phyloP scores from a whole-genome alignment of 2,797 vertebrate genomes.

The Loriculus beryllinus region DNA sequence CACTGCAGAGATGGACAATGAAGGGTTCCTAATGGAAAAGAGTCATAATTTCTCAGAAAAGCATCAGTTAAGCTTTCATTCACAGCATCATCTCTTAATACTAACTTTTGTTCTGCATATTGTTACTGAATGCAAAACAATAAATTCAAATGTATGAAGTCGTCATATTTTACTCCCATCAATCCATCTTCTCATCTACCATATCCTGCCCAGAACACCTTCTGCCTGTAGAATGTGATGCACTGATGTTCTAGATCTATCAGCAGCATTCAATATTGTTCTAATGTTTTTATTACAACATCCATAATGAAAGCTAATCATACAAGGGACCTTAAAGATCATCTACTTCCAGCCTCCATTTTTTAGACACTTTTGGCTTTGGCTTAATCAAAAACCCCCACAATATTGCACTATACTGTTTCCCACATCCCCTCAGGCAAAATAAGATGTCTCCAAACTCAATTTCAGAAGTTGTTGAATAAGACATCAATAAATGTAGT shows the following conservation, averaged over 20 bases:
- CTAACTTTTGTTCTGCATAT: not conserved
- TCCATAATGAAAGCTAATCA: not conserved
- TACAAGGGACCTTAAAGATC: not conserved
- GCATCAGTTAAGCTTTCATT: not conserved
- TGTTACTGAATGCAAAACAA: not conserved
- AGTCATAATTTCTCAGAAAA: not conserved
- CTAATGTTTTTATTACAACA: not conserved
- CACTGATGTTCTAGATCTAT: not conserved
- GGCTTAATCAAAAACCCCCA: not conserved
- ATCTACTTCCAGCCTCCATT: not conserved
- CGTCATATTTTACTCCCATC: not conserved
- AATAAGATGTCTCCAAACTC: not conserved
- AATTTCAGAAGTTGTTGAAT: not conserved
- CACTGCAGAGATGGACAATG: not conserved
- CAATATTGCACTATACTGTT: not conserved
- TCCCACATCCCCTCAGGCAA: not conserved
- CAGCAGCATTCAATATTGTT: not conserved
- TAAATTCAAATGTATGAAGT: not conserved
- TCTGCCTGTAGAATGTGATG: not conserved
- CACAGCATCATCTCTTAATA: not conserved
- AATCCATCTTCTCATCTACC: not conserved
- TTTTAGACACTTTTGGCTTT: not conserved
- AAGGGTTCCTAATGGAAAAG: not conserved
- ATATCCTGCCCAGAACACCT: not conserved
- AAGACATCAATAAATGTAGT: not conserved